Conservation (phyloP, 1,140 invertebrate genomes). For the Bombus sylvicola region DNA sequence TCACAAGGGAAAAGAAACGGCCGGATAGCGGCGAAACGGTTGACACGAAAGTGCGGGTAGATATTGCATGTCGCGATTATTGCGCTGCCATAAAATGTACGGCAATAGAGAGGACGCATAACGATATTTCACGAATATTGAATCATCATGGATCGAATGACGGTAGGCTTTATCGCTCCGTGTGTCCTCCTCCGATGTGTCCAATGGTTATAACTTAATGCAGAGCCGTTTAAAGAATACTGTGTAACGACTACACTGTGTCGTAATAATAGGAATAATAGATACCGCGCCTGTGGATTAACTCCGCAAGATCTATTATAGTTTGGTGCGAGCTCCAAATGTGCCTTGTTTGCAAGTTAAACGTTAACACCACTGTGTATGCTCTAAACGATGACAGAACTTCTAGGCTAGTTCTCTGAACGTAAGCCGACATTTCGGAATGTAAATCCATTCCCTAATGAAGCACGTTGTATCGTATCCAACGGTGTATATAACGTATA, state of each 20-base stretch:
- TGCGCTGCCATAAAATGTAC: constrained; percentile 45
- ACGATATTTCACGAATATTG: constrained; percentile 31
- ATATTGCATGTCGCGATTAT: constrained; percentile 59
- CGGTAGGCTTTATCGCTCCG: neutral
- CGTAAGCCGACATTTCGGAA: neutral
- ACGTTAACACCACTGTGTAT: neutral
- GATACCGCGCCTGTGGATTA: neutral
- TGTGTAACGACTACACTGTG: neutral
- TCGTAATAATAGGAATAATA: too few relatives aligned
- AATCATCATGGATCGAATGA: neutral
- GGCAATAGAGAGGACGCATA: constrained; percentile 41
- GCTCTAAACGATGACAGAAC: neutral
- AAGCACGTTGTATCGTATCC: neutral
- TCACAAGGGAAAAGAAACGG: neutral
- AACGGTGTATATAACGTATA: too few relatives aligned
- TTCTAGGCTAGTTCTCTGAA: neutral
- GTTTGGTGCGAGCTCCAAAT: neutral
- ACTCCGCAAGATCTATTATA: neutral
- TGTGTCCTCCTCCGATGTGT: too few relatives aligned
- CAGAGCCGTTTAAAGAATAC: neutral
- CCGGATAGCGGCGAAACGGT: constrained; percentile 6
- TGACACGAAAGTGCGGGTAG: constrained; percentile 37
- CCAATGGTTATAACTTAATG: neutral
- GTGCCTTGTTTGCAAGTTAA: neutral
- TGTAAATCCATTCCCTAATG: neutral